Conservation (phyloP, 1,140 invertebrate genomes). For the Bombyx mori region DNA sequence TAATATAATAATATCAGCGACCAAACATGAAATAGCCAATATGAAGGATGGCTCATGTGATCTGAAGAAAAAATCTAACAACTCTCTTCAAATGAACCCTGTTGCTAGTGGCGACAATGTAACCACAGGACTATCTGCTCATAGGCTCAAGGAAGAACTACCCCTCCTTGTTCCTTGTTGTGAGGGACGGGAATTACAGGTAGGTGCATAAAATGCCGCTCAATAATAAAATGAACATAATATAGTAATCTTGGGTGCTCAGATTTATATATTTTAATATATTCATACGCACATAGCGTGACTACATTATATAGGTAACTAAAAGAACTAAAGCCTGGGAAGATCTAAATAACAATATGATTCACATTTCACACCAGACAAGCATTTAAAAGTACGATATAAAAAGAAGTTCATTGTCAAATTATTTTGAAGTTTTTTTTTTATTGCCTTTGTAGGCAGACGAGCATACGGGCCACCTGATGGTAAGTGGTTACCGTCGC, state of each 20-base stretch:
- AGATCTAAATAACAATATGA: too few species aligned
- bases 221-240: too few species aligned
- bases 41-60: conserved; percentile 28
- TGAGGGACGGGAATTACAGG: conserved; percentile 55
- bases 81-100: conserved; percentile 50
- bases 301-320: not conserved
- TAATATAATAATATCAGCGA: conserved; percentile 16
- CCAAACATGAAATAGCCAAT: conserved; percentile 29
- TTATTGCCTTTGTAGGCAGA: too few species aligned
- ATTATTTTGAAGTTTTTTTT: too few species aligned
- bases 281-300: not conserved
- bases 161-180: conserved; percentile 53
- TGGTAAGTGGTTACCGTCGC: too few species aligned
- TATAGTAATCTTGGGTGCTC: too few species aligned
- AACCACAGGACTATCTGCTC: conserved; percentile 27
- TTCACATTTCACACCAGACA: too few species aligned
- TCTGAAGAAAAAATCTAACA: conserved; percentile 39
- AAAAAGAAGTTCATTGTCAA: too few species aligned
- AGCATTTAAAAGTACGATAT: too few species aligned
- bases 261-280: too few species aligned
- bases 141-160: conserved; percentile 48
- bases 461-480: too few species aligned
- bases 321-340: too few species aligned
- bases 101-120: conserved; percentile 61
- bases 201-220: conserved; percentile 7